Percentiles rank a stretch among this genome's conserved stretches.
Evolutionary conservation across 2,888 invertebrate species (phyloP).

Genomic region (Mechanitis messenoides): DNA sequence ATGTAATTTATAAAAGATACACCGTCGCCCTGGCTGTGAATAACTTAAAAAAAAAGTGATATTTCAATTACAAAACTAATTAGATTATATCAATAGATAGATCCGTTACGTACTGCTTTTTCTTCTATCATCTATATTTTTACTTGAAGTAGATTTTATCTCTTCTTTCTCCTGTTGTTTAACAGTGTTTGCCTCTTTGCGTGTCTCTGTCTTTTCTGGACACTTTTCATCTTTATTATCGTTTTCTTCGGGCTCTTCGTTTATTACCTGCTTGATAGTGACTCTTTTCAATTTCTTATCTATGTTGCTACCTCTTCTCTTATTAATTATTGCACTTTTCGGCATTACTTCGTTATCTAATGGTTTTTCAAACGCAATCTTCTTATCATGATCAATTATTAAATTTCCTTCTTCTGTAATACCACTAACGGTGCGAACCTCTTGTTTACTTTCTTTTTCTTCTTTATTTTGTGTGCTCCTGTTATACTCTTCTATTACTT

Average conservation of each 20-base stretch:
- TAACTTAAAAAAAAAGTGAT: not conserved
- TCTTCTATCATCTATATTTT: not conserved
- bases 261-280: slow-evolving; percentile 13
- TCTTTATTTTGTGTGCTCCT: slow-evolving; percentile 33
- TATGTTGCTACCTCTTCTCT: slow-evolving; percentile 7
- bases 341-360: not conserved
- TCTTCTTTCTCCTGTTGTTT: slow-evolving; percentile 6
- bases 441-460: slow-evolving; percentile 26
- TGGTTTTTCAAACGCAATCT: slow-evolving; percentile 38
- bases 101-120: not conserved
- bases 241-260: slow-evolving; percentile 14
- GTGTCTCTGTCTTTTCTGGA: slow-evolving; percentile 3
- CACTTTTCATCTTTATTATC: slow-evolving; percentile 9
- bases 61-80: not conserved
- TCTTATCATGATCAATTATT: slow-evolving; percentile 49
- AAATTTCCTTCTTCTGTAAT: slow-evolving; percentile 40
- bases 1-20: slow-evolving; percentile 52
- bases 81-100: not conserved
- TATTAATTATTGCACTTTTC: slow-evolving; percentile 1
- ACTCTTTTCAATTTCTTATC: slow-evolving; percentile 9
- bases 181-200: slow-evolving; percentile 8
- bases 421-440: slow-evolving; percentile 28
- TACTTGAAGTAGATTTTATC: not conserved
- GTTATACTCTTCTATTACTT: slow-evolving; percentile 48
- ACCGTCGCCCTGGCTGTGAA: slow-evolving; percentile 43